Conservation (phyloP, 2,113 vertebrate genomes). For the Gambusia affinis region DNA sequence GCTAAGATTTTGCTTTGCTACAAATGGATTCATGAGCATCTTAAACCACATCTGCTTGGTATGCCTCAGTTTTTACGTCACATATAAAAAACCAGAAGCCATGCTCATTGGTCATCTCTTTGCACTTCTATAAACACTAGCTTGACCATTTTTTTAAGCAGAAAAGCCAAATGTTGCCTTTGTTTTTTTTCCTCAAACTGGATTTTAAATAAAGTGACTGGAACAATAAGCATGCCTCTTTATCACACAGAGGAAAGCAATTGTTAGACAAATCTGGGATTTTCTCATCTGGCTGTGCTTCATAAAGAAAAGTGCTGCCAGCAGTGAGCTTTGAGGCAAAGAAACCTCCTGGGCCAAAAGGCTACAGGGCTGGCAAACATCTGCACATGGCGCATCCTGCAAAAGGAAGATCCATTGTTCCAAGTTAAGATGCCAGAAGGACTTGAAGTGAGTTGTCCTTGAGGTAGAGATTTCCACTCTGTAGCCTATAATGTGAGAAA, state of each 20-base stretch:
- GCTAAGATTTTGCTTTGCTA: constrained; percentile 41
- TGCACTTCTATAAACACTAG: neutral
- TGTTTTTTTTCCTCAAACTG: neutral
- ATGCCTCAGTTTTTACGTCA: neutral
- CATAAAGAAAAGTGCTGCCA: constrained; percentile 17
- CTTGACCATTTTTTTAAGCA: neutral
- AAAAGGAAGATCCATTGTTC: neutral
- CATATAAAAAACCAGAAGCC: neutral
- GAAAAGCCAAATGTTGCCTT: neutral
- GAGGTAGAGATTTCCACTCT: neutral
- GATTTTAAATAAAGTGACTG: neutral
- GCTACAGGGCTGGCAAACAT: constrained; percentile 21
- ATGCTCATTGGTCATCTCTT: neutral
- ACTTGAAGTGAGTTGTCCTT: constrained; percentile 1
- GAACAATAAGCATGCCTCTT: constrained; percentile 12
- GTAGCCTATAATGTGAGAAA: neutral
- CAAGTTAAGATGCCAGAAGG: neutral
- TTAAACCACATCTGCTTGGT: no score
- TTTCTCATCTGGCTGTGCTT: constrained; percentile 12
- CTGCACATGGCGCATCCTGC: constrained; percentile 7
- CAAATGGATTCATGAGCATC: constrained; percentile 26
- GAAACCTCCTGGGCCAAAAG: constrained; percentile 10
- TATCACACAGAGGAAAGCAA: neutral
- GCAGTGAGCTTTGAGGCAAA: constrained; percentile 22
- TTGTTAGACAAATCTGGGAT: constrained; percentile 1